These are phyloP conservation scores for Leucosticte australis DNA, from an alignment of 2,113 vertebrate genomes.

Conservation along the genomic window DNA sequence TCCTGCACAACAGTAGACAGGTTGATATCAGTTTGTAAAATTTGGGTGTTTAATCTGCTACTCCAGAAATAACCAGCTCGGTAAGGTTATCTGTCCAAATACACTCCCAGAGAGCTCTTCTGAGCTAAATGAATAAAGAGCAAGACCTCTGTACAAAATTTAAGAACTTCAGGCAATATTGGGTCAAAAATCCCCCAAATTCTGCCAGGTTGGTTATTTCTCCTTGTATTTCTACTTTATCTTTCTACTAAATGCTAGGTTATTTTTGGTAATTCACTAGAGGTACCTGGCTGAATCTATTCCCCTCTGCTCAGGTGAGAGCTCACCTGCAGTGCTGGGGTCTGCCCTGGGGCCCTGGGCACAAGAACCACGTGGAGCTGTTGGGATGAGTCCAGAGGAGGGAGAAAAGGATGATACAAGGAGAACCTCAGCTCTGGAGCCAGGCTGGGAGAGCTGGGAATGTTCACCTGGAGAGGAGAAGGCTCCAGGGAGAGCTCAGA, in stretches of 20 bases:
- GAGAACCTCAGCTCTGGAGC: not conserved
- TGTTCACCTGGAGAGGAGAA: not conserved
- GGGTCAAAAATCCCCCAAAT: not conserved
- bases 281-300: not conserved
- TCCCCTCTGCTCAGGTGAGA: not conserved
- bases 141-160: not conserved
- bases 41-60: not conserved
- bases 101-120: not conserved
- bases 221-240: not conserved
- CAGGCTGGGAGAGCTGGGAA: fast-evolving
- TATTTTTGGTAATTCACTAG: not conserved
- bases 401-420: not conserved
- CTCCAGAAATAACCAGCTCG: not conserved
- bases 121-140: not conserved
- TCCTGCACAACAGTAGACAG: not conserved
- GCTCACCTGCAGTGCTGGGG: not conserved
- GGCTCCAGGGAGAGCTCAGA: not conserved
- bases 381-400: not conserved
- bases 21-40: not conserved
- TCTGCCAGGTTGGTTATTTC: not conserved
- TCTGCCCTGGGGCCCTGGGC: not conserved
- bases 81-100: not conserved
- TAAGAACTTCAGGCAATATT: not conserved
- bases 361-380: not conserved
- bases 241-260: not conserved